phyloP scores from a whole-genome alignment of 2,888 invertebrate species.

The Drosophila histrio region DNA sequence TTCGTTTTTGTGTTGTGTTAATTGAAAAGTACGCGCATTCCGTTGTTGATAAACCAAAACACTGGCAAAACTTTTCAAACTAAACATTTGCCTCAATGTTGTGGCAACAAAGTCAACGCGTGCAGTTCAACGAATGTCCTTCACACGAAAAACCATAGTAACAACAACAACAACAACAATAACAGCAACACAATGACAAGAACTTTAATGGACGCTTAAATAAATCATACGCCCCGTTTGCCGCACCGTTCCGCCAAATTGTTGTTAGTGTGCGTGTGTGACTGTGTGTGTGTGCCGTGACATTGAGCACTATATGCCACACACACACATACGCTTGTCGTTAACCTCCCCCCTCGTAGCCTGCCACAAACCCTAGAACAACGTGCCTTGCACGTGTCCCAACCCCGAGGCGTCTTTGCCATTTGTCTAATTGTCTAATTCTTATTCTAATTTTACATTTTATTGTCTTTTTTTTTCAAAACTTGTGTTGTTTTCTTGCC shows the following conservation, averaged over 20 bases:
- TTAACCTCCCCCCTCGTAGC: background rate
- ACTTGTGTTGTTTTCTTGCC: slow-evolving; percentile 29
- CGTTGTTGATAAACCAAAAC: background rate
- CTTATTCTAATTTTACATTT: slow-evolving; percentile 65
- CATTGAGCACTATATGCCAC: slow-evolving; percentile 61
- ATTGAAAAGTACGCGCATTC: slow-evolving; percentile 47
- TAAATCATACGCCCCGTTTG: slow-evolving; percentile 71
- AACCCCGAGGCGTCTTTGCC: slow-evolving; percentile 36
- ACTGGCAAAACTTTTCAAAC: slow-evolving; percentile 14
- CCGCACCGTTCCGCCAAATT: slow-evolving; percentile 34
- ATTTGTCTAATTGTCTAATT: slow-evolving; percentile 75
- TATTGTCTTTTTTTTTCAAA: slow-evolving; percentile 29
- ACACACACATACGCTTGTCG: slow-evolving; percentile 18
- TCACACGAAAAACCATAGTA: slow-evolving; percentile 44
- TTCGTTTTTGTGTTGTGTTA: slow-evolving; percentile 21
- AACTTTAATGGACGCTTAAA: slow-evolving; percentile 73
- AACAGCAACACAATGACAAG: slow-evolving; percentile 50
- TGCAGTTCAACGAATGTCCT: slow-evolving; percentile 67
- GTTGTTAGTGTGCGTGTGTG: slow-evolving; percentile 4
- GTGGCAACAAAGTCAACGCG: slow-evolving; percentile 33
- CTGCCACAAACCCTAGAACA: slow-evolving; percentile 6
- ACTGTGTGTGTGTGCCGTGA: slow-evolving; percentile 42
- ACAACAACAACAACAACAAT: slow-evolving; percentile 24
- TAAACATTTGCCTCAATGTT: slow-evolving; percentile 17
- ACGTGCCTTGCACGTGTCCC: slow-evolving; percentile 52